These are phyloP conservation scores for Pagrus major DNA, from an alignment of 2,113 vertebrate genomes.

Conservation along the genomic window DNA sequence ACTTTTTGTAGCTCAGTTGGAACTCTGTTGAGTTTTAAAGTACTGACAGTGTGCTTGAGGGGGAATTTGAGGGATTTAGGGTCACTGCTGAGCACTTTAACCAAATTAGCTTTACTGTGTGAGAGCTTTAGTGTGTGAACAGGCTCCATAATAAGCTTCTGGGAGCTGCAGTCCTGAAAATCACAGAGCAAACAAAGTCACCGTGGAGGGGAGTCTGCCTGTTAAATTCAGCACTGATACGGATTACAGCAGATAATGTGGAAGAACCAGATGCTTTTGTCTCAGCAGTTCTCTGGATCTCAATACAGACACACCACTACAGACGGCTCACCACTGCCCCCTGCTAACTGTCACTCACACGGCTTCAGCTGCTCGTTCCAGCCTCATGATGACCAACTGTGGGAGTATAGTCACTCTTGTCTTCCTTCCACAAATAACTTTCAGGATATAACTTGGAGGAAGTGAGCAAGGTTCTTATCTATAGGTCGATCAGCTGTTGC, in stretches of 20 bases:
- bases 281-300: background rate
- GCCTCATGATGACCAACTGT: background rate
- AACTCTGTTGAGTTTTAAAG: slow-evolving; percentile 25
- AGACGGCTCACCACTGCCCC: slow-evolving; percentile 11
- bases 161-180: slow-evolving; percentile 41
- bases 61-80: slow-evolving; percentile 42
- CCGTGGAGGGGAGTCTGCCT: slow-evolving; percentile 26
- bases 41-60: slow-evolving; percentile 24
- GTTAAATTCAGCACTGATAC: slow-evolving; percentile 25
- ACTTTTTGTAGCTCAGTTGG: slow-evolving; percentile 10
- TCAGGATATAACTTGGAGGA: background rate
- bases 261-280: background rate
- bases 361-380: background rate
- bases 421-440: background rate
- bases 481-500: no score
- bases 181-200: slow-evolving; percentile 53
- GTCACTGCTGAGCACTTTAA: slow-evolving; percentile 60
- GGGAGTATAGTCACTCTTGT: background rate
- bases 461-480: background rate
- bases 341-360: slow-evolving; percentile 6
- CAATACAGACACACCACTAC: background rate
- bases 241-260: slow-evolving; percentile 35
- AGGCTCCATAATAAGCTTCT: slow-evolving; percentile 47
- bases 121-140: slow-evolving; percentile 44
- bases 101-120: slow-evolving; percentile 49